Conservation (phyloP, 2,888 invertebrate species). For the Catocala sponsa region DNA sequence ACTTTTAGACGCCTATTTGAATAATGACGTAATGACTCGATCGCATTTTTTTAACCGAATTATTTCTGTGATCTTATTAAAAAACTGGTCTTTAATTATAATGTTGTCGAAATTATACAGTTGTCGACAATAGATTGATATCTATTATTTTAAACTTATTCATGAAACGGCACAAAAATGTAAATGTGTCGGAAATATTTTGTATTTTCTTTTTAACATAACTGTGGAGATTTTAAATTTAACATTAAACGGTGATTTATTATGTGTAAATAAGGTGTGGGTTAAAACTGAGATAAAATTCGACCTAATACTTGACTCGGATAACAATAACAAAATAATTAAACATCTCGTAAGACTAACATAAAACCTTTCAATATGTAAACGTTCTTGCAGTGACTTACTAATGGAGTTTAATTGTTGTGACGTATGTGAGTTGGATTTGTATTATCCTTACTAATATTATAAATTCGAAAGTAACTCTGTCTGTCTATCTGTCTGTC, state of each 20-base stretch:
- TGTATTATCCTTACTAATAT: too few species aligned
- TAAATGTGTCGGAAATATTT: slow-evolving; percentile 21
- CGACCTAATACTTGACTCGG: too few species aligned
- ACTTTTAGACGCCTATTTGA: not conserved
- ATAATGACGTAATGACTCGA: not conserved
- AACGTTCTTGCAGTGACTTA: too few species aligned
- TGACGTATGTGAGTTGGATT: too few species aligned
- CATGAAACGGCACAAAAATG: slow-evolving; percentile 18
- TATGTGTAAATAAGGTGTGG: slow-evolving; percentile 13
- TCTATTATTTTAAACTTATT: slow-evolving; percentile 34
- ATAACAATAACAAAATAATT: too few species aligned
- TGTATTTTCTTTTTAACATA: slow-evolving; percentile 10
- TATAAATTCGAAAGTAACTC: too few species aligned
- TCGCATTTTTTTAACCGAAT: not conserved
- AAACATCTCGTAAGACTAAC: too few species aligned
- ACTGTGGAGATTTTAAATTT: slow-evolving; percentile 15
- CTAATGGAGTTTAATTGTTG: too few species aligned
- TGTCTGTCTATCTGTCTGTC: too few species aligned
- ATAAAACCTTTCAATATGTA: too few species aligned
- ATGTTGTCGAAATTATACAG: slow-evolving; percentile 44
- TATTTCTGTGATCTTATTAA: not conserved
- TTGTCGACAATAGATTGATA: slow-evolving; percentile 47
- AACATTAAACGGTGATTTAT: slow-evolving; percentile 35
- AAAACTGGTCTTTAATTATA: slow-evolving; percentile 39
- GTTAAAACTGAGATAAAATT: too few species aligned